These are phyloP conservation scores for Agonum fuliginosum DNA, from an alignment of 2,888 invertebrate genomes.

Conservation along the genomic window DNA sequence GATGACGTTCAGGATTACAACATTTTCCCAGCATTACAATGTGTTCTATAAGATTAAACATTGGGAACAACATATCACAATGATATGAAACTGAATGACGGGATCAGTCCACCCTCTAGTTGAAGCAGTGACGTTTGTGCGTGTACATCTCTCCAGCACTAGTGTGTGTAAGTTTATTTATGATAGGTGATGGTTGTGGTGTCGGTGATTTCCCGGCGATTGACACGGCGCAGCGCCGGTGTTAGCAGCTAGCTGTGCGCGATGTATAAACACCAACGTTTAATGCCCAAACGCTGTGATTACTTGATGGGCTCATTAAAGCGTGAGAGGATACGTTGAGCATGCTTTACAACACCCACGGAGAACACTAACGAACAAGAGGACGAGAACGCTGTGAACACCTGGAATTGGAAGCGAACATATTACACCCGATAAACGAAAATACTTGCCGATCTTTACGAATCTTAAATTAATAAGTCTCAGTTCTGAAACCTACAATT, in stretches of 20 bases:
- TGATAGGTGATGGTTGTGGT: constrained; percentile 63
- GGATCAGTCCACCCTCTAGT: no score
- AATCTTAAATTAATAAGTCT: no score
- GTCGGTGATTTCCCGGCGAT: constrained; percentile 4
- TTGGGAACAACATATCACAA: no score
- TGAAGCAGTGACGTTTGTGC: constrained; percentile 2
- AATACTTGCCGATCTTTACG: no score
- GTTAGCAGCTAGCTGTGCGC: constrained; percentile 28
- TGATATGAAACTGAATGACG: no score
- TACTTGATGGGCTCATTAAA: constrained; percentile 72
- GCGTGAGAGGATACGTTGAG: constrained; percentile 27
- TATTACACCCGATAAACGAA: no score
- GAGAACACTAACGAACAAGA: neutral
- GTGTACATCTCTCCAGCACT: no score
- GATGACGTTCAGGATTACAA: neutral
- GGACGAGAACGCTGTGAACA: no score
- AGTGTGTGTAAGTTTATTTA: constrained; percentile 62
- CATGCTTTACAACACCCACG: constrained; percentile 68
- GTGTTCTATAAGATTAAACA: no score
- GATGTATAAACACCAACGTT: constrained; percentile 69
- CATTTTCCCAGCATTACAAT: neutral
- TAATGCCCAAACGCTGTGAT: constrained; percentile 71
- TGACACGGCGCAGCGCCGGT: constrained; percentile 61
- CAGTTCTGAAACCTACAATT: no score
- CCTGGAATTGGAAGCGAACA: no score